Evolutionary conservation across 2,888 invertebrate genomes (phyloP).

Genomic region (Pachymerium ferrugineum): DNA sequence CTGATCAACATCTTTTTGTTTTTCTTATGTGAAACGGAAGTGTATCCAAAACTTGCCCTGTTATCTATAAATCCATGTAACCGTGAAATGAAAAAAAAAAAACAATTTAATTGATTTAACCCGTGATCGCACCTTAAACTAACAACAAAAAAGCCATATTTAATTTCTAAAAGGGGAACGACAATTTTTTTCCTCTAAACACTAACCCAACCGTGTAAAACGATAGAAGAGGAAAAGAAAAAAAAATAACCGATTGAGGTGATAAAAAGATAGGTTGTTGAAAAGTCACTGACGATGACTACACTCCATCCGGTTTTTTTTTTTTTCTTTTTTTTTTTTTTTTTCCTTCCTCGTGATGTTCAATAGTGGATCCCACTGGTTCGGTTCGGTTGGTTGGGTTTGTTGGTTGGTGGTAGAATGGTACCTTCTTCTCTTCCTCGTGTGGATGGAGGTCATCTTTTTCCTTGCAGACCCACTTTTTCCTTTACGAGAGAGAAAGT

Average conservation of each 20-base stretch:
- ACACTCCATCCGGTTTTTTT: background rate
- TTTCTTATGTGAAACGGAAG: conserved; percentile 17
- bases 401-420: too few relatives aligned
- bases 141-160: background rate
- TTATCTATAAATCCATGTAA: too few relatives aligned
- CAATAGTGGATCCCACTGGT: background rate
- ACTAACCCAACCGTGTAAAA: background rate
- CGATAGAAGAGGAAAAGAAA: background rate
- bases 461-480: background rate
- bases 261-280: background rate
- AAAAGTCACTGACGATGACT: conserved; percentile 7
- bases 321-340: background rate
- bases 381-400: background rate
- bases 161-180: background rate
- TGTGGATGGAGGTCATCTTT: background rate
- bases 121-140: background rate
- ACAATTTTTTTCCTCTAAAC: background rate
- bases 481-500: too few relatives aligned
- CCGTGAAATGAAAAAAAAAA: background rate
- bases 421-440: background rate
- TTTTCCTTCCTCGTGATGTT: background rate
- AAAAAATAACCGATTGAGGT: background rate
- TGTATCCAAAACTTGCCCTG: too few relatives aligned
- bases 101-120: conserved; percentile 15
- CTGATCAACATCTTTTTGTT: background rate